Conservation (phyloP, 2,113 vertebrate genomes). For the Vicugna pacos region DNA sequence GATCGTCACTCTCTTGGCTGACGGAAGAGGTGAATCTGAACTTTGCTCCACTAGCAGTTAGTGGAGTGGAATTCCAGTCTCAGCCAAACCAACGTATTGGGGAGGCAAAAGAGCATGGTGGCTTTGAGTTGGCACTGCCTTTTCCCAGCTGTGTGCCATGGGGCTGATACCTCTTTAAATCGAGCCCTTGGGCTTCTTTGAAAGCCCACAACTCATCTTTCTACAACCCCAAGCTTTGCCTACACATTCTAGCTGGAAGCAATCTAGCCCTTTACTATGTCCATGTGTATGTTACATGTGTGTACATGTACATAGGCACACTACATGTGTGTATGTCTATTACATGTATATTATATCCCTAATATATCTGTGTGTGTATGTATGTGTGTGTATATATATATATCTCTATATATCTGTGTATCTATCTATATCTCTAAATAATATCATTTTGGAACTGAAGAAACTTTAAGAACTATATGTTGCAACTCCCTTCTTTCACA, state of each 20-base stretch:
- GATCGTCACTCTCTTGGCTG: background rate
- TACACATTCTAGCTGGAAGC: background rate
- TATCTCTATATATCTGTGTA: background rate
- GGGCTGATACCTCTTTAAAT: background rate
- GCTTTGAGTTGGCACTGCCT: background rate
- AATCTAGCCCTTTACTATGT: background rate
- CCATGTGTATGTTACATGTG: background rate
- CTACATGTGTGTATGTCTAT: background rate
- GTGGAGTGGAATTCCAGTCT: background rate
- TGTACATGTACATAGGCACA: background rate
- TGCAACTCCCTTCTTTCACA: background rate
- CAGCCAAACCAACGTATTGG: accelerated
- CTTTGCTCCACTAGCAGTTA: too few relatives aligned
- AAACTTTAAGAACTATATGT: background rate
- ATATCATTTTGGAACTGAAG: background rate
- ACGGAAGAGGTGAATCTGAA: background rate
- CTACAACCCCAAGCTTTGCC: background rate
- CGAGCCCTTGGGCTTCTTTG: background rate
- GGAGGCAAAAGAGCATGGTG: background rate
- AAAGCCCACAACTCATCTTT: background rate
- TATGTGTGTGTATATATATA: background rate
- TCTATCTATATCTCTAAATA: background rate
- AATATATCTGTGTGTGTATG: background rate
- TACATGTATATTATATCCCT: background rate
- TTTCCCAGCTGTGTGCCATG: background rate